These are phyloP conservation scores for Callyntrura guangdongensis DNA, from an alignment of 2,888 invertebrate genomes.

Conservation along the genomic window DNA sequence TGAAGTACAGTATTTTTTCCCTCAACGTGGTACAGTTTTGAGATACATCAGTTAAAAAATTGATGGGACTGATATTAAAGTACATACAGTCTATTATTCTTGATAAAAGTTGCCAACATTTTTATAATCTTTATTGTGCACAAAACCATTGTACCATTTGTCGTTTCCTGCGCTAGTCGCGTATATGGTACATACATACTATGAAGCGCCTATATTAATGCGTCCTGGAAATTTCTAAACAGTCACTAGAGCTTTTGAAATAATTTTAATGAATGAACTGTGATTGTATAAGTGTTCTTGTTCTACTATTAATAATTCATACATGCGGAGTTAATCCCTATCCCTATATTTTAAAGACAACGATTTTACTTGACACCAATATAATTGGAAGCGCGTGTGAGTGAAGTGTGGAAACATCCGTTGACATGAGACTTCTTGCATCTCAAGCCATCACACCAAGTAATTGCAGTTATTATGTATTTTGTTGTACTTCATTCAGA, in stretches of 20 bases:
- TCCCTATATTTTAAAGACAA: neutral
- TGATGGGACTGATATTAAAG: neutral
- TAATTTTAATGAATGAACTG: slow-evolving; percentile 30
- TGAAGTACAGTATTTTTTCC: slow-evolving; percentile 24
- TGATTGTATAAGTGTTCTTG: slow-evolving; percentile 7
- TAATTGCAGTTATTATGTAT: no score
- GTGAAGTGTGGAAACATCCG: neutral
- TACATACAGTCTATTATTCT: no score
- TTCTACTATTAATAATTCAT: neutral
- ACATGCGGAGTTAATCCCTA: neutral
- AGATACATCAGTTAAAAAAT: neutral
- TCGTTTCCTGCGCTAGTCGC: slow-evolving; percentile 25
- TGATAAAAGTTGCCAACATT: neutral
- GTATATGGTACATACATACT: neutral
- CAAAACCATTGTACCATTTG: neutral
- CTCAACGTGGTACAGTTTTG: neutral
- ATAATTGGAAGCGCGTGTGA: slow-evolving; percentile 19
- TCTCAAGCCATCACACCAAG: neutral
- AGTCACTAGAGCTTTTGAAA: neutral
- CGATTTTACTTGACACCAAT: neutral
- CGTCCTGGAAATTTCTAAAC: slow-evolving; percentile 15
- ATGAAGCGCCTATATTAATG: neutral
- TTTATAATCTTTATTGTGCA: neutral
- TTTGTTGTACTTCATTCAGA: neutral
- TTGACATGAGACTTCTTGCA: slow-evolving; percentile 5